phyloP scores from a whole-genome alignment of 1,140 invertebrate species.

The Euura lappo region DNA sequence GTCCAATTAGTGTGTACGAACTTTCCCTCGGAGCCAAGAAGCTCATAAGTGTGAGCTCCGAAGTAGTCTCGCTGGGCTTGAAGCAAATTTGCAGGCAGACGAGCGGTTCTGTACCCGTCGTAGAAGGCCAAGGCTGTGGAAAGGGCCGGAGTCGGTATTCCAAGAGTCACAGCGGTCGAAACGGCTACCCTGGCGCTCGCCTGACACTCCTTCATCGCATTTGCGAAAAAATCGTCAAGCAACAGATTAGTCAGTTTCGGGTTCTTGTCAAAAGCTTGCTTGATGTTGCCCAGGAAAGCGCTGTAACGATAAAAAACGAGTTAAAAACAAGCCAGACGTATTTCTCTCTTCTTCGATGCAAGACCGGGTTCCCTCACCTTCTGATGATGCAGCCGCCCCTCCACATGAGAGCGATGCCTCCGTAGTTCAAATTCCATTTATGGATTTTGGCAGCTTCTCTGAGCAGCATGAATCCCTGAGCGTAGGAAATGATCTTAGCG shows the following conservation, averaged over 20 bases:
- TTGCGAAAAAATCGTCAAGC: conserved; percentile 92
- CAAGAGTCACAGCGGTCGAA: conserved; percentile 70
- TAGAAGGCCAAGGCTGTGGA: conserved; percentile 95
- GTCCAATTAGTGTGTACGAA: conserved; percentile 99
- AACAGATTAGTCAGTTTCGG: conserved; percentile 89
- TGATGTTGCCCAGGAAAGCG: conserved; percentile 96
- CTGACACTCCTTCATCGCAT: conserved; percentile 83
- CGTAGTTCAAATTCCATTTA: conserved; percentile 97
- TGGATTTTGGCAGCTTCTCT: conserved; percentile 91
- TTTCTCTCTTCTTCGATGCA: not conserved
- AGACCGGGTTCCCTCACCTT: conserved; percentile 61
- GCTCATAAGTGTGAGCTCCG: conserved; percentile 98
- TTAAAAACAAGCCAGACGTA: not conserved
- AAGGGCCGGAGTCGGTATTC: conserved; percentile 92
- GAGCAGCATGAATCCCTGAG: conserved; percentile 99
- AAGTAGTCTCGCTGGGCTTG: conserved; percentile 99
- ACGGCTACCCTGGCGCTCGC: conserved; percentile 74
- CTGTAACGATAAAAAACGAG: conserved; percentile 58
- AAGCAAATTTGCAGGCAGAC: conserved; percentile 90
- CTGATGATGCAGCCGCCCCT: conserved; percentile 98
- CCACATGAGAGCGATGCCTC: conserved; percentile 99
- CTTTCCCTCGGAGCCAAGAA: conserved; percentile 83
- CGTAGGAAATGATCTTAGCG: conserved; percentile 98
- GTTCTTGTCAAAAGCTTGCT: conserved; percentile 93
- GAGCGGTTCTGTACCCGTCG: conserved; percentile 87